Evolutionary conservation across 2,888 invertebrate species (phyloP), one percentile per base, ranked within the genome.

Genomic region (Stramonita haemastoma): DNA sequence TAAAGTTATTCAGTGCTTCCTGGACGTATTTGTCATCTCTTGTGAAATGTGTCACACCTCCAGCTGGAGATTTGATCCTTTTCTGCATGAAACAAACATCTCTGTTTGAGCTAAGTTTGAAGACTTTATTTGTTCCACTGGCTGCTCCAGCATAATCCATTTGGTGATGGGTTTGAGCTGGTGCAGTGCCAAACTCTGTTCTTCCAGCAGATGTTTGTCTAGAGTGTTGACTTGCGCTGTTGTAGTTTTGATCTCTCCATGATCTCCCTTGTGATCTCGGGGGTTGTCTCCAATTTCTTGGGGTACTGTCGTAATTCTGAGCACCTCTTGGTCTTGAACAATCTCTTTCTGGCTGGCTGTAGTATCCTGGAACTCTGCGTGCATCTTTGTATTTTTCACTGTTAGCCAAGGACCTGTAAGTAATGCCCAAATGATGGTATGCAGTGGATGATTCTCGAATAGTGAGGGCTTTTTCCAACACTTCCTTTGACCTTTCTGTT

Each of bases 401-500:
- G 36, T n/a, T 73, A 22, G 89, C 89, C 11, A 89, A 19, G 36
- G 89, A 85, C 56, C 85, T 89, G 85, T 84, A 89, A 1, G 85
- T 77, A 0, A 84, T 26, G 17, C 70, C 89, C n/a, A 89, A 70
- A 70, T 89, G 89, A 26, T 89, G 89, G 57, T 85, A 84, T 22
- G 73, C 89, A 15, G 89, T 85, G 0, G 89, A 89, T 26, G 89
- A 85, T 29, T 70, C 73, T 73, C 89, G 89, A 73, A 85, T 89
- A n/a, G 85, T 32, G 19, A 70, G 56, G 8, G 89, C 89, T 32
- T 85, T 89, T 29, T 84, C 32, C 36, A 89, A 56, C 19, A 84
- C 73, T 22, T 89, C 34, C n/a, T n/a, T 0, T 70, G 84, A 84
- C 73, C 36, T 15, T 26, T 66, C 36, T n/a, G 46, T 60, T 36